A percentile compares a stretch with the other conserved stretches of the same genome.
Conservation (phyloP, 2,113 vertebrate species). For the Typhlomys cinereus region DNA sequence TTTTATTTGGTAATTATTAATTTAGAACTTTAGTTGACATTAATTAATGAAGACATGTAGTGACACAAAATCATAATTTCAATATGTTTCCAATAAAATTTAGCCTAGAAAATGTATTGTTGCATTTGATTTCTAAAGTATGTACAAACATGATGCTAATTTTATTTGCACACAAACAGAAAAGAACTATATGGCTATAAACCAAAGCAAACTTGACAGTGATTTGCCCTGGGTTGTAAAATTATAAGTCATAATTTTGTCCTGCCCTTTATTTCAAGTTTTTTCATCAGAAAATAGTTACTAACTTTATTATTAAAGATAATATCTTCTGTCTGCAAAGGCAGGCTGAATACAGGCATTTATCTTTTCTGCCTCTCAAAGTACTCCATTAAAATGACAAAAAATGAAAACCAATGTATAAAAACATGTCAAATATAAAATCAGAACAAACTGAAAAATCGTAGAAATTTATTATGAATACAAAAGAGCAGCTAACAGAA, state of each 20-base stretch:
- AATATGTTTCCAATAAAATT: neutral
- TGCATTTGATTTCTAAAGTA: neutral
- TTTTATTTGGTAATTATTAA: neutral
- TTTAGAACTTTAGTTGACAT: neutral
- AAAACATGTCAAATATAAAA: slow-evolving; percentile 36
- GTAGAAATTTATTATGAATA: slow-evolving; percentile 33
- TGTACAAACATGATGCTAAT: neutral
- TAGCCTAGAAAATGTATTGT: neutral
- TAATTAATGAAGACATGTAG: neutral
- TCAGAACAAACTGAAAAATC: slow-evolving; percentile 32
- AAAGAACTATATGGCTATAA: neutral
- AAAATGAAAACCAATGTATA: slow-evolving; percentile 24
- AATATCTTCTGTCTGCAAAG: slow-evolving; percentile 28
- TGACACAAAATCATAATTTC: neutral
- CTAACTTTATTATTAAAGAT: slow-evolving; percentile 43
- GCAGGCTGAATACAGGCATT: neutral
- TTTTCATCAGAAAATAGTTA: slow-evolving; percentile 39
- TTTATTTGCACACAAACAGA: slow-evolving; percentile 7
- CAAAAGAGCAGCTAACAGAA: neutral
- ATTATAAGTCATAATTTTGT: neutral
- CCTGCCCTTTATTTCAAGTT: neutral
- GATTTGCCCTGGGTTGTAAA: neutral
- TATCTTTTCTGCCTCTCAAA: slow-evolving; percentile 36
- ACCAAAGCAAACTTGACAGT: neutral
- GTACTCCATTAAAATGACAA: slow-evolving; percentile 55